phyloP scores from a whole-genome alignment of 1,140 invertebrate species.

The Euborellia annulipes region DNA sequence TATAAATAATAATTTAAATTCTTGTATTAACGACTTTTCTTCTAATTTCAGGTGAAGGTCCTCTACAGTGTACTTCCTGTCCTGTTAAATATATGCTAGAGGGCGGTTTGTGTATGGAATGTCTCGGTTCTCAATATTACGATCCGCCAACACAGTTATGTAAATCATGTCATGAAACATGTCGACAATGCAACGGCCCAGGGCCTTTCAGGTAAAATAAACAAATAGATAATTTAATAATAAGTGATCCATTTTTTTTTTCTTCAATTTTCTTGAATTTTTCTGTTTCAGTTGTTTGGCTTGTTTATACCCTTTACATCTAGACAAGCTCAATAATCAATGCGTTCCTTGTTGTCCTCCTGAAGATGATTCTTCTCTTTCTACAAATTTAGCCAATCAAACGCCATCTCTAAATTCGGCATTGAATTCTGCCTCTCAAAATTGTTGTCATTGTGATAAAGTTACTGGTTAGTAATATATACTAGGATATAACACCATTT shows the following conservation, averaged over 20 bases:
- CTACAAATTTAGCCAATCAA: constrained; percentile 17
- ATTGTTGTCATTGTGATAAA: constrained; percentile 47
- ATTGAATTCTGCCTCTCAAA: constrained; percentile 18
- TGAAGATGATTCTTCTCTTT: constrained; percentile 29
- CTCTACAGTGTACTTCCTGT: constrained; percentile 53
- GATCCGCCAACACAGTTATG: constrained; percentile 49
- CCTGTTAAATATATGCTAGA: constrained; percentile 53
- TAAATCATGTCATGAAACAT: constrained; percentile 47
- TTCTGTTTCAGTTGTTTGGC: constrained; percentile 36
- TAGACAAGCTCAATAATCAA: constrained; percentile 53
- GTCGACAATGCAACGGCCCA: constrained; percentile 48
- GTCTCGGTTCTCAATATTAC: constrained; percentile 53
- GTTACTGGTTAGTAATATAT: constrained; percentile 40
- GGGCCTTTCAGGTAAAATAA: constrained; percentile 35
- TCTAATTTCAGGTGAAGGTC: constrained; percentile 52
- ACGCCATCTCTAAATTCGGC: too few relatives aligned
- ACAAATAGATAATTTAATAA: too few relatives aligned
- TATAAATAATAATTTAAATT: too few relatives aligned
- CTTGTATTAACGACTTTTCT: too few relatives aligned
- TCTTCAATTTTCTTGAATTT: too few relatives aligned
- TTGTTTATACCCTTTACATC: constrained; percentile 42
- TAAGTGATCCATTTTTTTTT: too few relatives aligned
- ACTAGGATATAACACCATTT: background rate
- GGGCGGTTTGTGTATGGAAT: constrained; percentile 54
- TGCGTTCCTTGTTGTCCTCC: constrained; percentile 50